Conservation (phyloP, 2,888 invertebrate species). For the Exocentrus adspersus region DNA sequence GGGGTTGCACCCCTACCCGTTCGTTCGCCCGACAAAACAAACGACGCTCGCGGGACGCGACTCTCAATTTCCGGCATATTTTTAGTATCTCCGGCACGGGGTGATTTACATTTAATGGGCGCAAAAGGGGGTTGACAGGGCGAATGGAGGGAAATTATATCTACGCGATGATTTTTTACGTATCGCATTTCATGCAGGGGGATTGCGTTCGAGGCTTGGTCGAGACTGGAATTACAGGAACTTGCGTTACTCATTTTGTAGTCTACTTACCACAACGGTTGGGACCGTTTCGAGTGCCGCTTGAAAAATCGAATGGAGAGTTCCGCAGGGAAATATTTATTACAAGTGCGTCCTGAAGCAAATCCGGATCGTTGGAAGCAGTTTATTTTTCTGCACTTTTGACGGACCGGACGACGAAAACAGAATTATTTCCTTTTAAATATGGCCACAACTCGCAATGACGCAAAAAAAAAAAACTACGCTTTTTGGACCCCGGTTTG, state of each 20-base stretch:
- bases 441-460: too few species aligned
- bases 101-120: conserved; percentile 43
- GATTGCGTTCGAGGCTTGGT: too few species aligned
- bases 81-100: conserved; percentile 23
- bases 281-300: neutral
- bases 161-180: too few species aligned
- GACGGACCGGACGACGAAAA: too few species aligned
- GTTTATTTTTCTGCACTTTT: neutral
- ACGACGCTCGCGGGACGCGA: conserved; percentile 56
- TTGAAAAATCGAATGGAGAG: conserved; percentile 4
- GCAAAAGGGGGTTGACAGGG: conserved; percentile 37
- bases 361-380: neutral
- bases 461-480: too few species aligned
- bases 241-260: too few species aligned
- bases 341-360: neutral
- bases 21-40: conserved; percentile 52
- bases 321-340: conserved; percentile 7
- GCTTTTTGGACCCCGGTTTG: too few species aligned
- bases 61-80: conserved; percentile 58
- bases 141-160: conserved; percentile 38
- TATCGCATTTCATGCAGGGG: too few species aligned
- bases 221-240: too few species aligned
- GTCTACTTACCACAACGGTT: neutral
- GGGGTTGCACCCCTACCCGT: conserved; percentile 47
- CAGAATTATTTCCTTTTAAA: too few species aligned